These are phyloP conservation scores for Elaphurus davidianus DNA, from an alignment of 2,113 vertebrate genomes.

Conservation along the genomic window DNA sequence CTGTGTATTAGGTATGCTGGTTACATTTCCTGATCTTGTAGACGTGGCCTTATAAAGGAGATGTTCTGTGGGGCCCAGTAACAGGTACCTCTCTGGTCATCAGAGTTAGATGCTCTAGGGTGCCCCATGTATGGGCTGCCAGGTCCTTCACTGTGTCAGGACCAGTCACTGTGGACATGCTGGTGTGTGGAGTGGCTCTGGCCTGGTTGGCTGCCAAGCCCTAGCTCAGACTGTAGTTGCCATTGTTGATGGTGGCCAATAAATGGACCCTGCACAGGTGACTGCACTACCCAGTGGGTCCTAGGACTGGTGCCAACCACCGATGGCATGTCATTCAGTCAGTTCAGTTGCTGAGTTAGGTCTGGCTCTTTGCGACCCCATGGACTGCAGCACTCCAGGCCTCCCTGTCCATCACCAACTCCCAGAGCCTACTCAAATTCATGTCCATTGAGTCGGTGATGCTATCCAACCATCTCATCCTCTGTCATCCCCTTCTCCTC, in stretches of 20 bases:
- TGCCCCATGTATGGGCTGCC: neutral
- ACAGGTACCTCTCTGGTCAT: neutral
- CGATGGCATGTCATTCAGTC: neutral
- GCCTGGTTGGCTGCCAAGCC: neutral
- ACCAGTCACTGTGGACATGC: neutral
- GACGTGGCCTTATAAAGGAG: neutral
- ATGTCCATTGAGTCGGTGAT: neutral
- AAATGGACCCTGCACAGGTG: neutral
- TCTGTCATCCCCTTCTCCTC: too few species aligned
- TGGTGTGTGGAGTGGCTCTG: neutral
- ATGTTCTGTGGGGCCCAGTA: neutral
- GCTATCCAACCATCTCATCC: too few species aligned
- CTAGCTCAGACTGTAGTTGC: neutral
- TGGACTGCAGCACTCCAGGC: neutral
- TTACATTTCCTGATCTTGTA: neutral
- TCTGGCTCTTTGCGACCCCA: neutral
- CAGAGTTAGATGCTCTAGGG: neutral
- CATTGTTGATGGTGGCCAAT: neutral
- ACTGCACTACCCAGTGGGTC: neutral
- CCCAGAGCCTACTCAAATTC: neutral
- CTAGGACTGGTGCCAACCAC: neutral
- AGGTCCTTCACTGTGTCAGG: neutral
- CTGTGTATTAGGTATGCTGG: neutral
- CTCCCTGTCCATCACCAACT: neutral
- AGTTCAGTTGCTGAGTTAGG: neutral